Base-by-base conservation (phyloP, 1,140 invertebrate genomes). In the Globodera ellingtonae region DNA sequence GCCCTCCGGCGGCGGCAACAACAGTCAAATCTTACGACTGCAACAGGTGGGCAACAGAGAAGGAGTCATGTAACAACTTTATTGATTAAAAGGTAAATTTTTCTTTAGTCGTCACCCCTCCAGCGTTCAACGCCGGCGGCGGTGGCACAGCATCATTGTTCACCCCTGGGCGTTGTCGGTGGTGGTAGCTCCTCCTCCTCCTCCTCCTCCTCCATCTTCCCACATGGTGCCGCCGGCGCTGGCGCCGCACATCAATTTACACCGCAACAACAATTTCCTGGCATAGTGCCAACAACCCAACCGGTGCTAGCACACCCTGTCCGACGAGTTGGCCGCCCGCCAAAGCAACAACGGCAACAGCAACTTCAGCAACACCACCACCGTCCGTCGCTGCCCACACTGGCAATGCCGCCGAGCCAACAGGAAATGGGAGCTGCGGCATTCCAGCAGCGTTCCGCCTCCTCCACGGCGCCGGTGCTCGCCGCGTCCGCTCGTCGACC, bases 271-370 rank as follows among this genome's bases (percentile, higher is more conserved):
- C 67, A 70, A 70, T 21, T 24, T 47, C 67, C 67, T 35, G 67
- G 8, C 46, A 21, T 5, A 9, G 9, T 13, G 24, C 67, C 24
- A 44, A 21, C 67, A 44, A n/a, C 24, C 21, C 67, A 4, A 18
- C 8, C 67, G 67, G 35, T 35, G 35, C 35, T 35, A 35, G 35
- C 35, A 35, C 35, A 35, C 1, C 67, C 67, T 13, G 46, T 35
- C 9, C 67, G 67, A 5, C 67, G 67, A 13, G 75, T 77, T 62
- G 75, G 75, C 24, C 62, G 75, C 8, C 75, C 75, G 6, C 75
- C 75, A 8, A 77, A 77, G 52, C n/a, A 77, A 5, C 5, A 21
- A 9, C 24, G 18, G 24, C 65, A 47, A 6, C 18, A 67, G 65
- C 21, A 67, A 1, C 15, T 44, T 56, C 47, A 67, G 4, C 75